Evolutionary conservation across 1,140 invertebrate species (phyloP).

Genomic region (Amyelois transitella): DNA sequence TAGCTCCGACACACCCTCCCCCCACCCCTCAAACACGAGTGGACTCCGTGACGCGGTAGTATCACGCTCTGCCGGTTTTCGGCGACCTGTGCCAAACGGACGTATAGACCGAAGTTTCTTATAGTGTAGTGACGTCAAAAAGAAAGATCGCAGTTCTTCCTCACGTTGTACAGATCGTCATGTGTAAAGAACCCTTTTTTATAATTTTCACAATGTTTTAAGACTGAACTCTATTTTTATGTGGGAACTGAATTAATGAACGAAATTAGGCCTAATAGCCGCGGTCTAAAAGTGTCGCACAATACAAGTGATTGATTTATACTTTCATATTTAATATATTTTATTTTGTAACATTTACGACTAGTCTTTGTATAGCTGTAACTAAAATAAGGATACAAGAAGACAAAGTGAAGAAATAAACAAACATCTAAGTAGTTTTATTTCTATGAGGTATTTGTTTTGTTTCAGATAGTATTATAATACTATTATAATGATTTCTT

Average conservation of each 20-base stretch:
- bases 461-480: too few relatives aligned
- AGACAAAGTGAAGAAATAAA: too few relatives aligned
- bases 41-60: constrained; percentile 68
- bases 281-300: constrained; percentile 11
- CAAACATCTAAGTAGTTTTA: too few relatives aligned
- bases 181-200: constrained; percentile 14
- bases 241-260: neutral
- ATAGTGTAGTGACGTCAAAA: constrained; percentile 47
- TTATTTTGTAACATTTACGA: constrained; percentile 36
- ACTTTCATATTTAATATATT: constrained; percentile 30
- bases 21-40: constrained; percentile 51
- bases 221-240: neutral
- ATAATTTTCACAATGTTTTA: neutral
- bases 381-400: neutral
- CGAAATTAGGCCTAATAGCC: constrained; percentile 24
- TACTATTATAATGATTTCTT: too few relatives aligned
- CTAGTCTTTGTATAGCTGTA: constrained; percentile 56
- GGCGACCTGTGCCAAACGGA: constrained; percentile 72
- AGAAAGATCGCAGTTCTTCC: constrained; percentile 55
- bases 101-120: constrained; percentile 49
- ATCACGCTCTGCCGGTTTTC: constrained; percentile 69
- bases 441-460: too few relatives aligned
- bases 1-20: constrained; percentile 43
- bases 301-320: constrained; percentile 13
- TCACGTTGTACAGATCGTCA: constrained; percentile 12